These are phyloP conservation scores for Oenanthe melanoleuca DNA, from an alignment of 2,113 vertebrate genomes.

Conservation along the genomic window DNA sequence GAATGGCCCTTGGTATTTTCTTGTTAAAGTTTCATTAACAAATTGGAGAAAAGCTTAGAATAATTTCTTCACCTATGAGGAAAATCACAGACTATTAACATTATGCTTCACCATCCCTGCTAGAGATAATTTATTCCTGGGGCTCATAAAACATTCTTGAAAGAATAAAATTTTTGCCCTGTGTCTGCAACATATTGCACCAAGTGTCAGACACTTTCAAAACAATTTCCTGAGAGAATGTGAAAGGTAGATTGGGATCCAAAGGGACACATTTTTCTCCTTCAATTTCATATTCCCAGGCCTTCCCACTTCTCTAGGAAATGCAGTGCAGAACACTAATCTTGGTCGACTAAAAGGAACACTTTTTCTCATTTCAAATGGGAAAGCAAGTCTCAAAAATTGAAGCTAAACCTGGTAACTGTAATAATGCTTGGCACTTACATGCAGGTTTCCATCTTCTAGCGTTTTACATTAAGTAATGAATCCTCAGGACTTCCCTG, in stretches of 20 bases:
- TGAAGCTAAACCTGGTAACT: conserved; percentile 28
- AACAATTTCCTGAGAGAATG: conserved; percentile 58
- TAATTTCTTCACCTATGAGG: conserved; percentile 39
- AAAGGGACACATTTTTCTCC: conserved; percentile 62
- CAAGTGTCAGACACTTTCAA: conserved; percentile 7
- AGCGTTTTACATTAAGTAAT: conserved; percentile 55
- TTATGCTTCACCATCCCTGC: conserved; percentile 23
- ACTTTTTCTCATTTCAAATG: neutral
- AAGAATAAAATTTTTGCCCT: conserved; percentile 49
- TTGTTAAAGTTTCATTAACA: conserved; percentile 43
- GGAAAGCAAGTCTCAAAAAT: conserved; percentile 6
- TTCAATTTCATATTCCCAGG: conserved; percentile 47
- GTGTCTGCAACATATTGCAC: conserved; percentile 46
- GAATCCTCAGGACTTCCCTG: conserved; percentile 37
- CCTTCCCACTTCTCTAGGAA: conserved; percentile 33
- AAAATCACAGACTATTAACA: conserved; percentile 36
- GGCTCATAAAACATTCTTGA: conserved; percentile 57
- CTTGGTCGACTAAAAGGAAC: conserved; percentile 10
- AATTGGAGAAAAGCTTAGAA: conserved; percentile 39
- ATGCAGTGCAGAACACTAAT: conserved; percentile 1
- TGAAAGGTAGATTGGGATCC: conserved; percentile 43
- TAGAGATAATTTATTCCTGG: conserved; percentile 43
- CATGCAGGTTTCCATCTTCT: conserved; percentile 52
- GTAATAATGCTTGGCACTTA: conserved; percentile 43
- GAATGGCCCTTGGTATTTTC: neutral